Evolutionary conservation across 2,888 invertebrate species (phyloP).

Genomic region (Callosobruchus maculatus): DNA sequence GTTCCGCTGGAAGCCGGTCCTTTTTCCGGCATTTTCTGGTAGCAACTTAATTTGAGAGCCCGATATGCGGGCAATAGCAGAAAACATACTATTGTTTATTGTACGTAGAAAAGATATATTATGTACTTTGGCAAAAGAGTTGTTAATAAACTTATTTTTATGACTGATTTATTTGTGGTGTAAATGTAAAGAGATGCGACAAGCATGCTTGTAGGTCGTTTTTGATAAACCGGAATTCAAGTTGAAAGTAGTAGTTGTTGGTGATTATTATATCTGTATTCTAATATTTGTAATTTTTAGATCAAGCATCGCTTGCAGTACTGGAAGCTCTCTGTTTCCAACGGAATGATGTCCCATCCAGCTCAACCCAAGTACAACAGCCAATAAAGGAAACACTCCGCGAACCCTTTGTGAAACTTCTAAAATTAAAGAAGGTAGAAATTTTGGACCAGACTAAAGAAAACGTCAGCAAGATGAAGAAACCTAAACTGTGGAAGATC

Average conservation of each 20-base stretch:
- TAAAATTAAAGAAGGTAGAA: background rate
- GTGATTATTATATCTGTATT: background rate
- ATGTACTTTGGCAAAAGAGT: too few species aligned
- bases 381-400: background rate
- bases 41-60: too few species aligned
- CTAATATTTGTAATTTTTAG: background rate
- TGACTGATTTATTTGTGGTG: too few species aligned
- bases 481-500: background rate
- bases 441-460: background rate
- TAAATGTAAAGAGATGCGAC: too few species aligned
- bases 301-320: background rate
- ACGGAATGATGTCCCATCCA: background rate
- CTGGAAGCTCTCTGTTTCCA: background rate
- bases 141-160: too few species aligned
- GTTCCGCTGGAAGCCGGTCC: too few species aligned
- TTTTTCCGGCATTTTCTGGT: too few species aligned
- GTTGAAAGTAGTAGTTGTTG: background rate
- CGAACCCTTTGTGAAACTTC: background rate
- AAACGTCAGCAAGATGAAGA: background rate
- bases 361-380: background rate
- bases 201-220: background rate
- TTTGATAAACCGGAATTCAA: background rate
- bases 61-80: too few species aligned
- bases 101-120: too few species aligned
- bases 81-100: too few species aligned